phyloP scores from a whole-genome alignment of 2,797 vertebrate species.

The Oryzias dopingdopingensis region DNA sequence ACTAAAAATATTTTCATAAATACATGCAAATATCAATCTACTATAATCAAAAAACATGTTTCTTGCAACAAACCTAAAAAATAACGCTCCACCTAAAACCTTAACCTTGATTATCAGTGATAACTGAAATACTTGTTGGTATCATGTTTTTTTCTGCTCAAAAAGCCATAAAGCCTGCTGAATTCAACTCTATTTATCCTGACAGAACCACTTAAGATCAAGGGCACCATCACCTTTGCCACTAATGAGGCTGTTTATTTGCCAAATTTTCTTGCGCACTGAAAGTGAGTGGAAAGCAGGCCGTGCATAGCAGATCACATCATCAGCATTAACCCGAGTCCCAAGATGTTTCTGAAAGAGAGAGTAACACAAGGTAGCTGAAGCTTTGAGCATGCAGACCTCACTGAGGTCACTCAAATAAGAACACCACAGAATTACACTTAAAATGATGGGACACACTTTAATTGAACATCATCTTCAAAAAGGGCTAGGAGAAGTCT shows the following conservation, averaged over 20 bases:
- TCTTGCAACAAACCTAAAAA: constrained; percentile 3
- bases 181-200: constrained; percentile 50
- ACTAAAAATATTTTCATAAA: neutral
- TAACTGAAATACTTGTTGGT: constrained; percentile 8
- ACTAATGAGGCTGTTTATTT: constrained; percentile 72
- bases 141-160: constrained; percentile 15
- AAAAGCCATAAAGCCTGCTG: constrained; percentile 31
- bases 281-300: constrained; percentile 49
- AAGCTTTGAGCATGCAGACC: constrained; percentile 31
- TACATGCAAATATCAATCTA: no score
- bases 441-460: constrained; percentile 2
- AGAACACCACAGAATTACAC: constrained; percentile 23
- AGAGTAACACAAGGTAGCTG: constrained; percentile 17
- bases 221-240: constrained; percentile 69
- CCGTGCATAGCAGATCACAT: constrained; percentile 64
- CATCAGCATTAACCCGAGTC: constrained; percentile 54
- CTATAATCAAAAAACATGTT: neutral
- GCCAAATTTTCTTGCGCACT: constrained; percentile 65
- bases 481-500: neutral
- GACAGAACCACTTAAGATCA: constrained; percentile 59
- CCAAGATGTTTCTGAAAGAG: constrained; percentile 38
- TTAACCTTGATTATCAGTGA: neutral
- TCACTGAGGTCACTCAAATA: constrained; percentile 23
- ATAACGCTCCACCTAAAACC: constrained; percentile 16
- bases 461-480: constrained; percentile 18